These are phyloP conservation scores for Lordiphosa clarofinis DNA, from an alignment of 1,140 invertebrate genomes.

Conservation along the genomic window DNA sequence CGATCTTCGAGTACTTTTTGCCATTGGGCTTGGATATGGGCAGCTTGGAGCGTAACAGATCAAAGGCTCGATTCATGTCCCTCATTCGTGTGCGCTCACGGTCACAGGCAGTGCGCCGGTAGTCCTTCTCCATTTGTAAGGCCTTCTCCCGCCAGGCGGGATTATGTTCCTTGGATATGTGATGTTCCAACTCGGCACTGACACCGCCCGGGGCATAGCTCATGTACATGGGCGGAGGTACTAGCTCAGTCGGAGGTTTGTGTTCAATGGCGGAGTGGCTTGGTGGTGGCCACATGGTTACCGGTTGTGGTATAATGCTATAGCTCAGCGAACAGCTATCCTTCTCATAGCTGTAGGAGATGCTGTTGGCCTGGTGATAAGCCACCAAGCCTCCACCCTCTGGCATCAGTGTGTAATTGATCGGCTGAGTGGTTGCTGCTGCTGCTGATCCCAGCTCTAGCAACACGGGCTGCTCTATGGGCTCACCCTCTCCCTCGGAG, in stretches of 20 bases:
- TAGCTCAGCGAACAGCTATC: conserved; percentile 27
- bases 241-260: conserved; percentile 47
- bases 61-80: conserved; percentile 93
- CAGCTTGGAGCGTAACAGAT: conserved; percentile 87
- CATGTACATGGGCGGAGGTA: conserved; percentile 71
- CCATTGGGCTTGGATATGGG: conserved; percentile 90
- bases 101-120: conserved; percentile 86
- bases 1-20: conserved; percentile 94
- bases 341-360: conserved; percentile 47
- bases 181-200: conserved; percentile 65
- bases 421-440: conserved; percentile 10
- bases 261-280: conserved; percentile 16
- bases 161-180: conserved; percentile 77
- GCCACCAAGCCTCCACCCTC: conserved; percentile 46
- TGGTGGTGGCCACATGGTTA: conserved; percentile 52
- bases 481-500: conserved; percentile 35
- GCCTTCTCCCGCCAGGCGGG: conserved; percentile 82
- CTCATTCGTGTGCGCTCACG: conserved; percentile 91
- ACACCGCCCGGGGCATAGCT: conserved; percentile 33
- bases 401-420: conserved; percentile 43
- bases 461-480: conserved; percentile 58
- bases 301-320: conserved; percentile 65
- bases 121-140: conserved; percentile 82
- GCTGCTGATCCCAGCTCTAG: conserved; percentile 56
- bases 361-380: conserved; percentile 29